Base-by-base conservation (phyloP, 2,113 vertebrate species). In the Siniperca knerii region DNA sequence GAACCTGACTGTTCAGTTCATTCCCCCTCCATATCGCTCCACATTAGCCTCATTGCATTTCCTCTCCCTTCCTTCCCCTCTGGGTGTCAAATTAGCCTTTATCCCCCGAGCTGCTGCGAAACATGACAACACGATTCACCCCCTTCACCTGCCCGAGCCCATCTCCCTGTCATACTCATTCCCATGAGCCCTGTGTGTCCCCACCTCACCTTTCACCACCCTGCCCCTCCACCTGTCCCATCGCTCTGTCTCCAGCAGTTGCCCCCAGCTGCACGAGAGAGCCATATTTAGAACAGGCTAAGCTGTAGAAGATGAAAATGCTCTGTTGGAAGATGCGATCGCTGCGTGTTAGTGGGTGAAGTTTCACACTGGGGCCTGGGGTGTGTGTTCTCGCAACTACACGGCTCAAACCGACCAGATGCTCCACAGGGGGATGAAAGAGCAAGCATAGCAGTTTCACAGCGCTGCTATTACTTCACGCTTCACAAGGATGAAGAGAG, bases 1-100 rank as follows among this genome's bases (percentile, higher is more conserved):
- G 71, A 83, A 87, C 75, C 77, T 77, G 77, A 82, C 58, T 88
- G 54, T 81, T 90, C 76, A 79, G 78, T 46, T 79, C 75, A 58
- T 81, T 65, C 83, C 76, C 73, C 50, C 15, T 44, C 65, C 42
- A 1, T 73, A 87, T 88, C 44, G 2, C 73, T 87, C 40, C 46
- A 80, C 74, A 69, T 92, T 87, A 89, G 79, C 80, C 69, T 90
- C 77, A 74, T 42, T 58, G 83, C 69, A n/a, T 87, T 82, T 44
- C 33, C 61, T 54, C 80, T 83, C 25, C n/a, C 3, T 16, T 65
- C 40, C 42, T 71, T 62, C 48, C 77, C 79, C 73, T 46, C n/a
- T n/a, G 60, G 70, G 80, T 6, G 1, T 68, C 74, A 83, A 90
- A 92, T 94, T 90, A 93, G 83, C 84, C 87, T 90, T 68, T 83